phyloP scores from a whole-genome alignment of 2,888 invertebrate species.

The Phytoseiulus persimilis region DNA sequence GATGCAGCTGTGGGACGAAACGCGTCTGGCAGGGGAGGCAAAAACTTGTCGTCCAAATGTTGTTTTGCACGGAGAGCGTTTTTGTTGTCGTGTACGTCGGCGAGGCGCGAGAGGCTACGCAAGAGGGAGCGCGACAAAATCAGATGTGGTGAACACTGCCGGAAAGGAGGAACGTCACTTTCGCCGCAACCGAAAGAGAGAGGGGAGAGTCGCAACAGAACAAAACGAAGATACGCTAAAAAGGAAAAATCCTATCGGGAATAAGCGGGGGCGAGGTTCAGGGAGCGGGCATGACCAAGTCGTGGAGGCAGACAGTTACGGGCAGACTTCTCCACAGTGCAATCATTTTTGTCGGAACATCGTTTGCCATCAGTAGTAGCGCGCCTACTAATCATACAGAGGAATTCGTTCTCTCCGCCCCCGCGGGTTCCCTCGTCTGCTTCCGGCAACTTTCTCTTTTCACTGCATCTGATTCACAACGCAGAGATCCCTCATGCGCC shows the following conservation, averaged over 20 bases:
- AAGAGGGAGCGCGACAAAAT: background rate
- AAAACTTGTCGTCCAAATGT: conserved; percentile 18
- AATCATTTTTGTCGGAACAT: background rate
- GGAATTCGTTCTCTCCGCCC: background rate
- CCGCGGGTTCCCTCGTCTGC: background rate
- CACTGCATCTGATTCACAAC: too few species aligned
- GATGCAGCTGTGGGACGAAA: background rate
- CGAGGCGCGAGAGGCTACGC: background rate
- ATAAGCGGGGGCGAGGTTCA: background rate
- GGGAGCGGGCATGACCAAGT: background rate
- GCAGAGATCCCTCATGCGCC: too few species aligned
- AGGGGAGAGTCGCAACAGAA: background rate
- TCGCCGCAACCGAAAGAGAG: background rate
- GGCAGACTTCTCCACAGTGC: background rate
- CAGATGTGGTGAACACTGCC: background rate
- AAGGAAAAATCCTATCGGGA: background rate
- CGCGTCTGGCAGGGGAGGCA: conserved; percentile 16
- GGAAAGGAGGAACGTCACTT: background rate
- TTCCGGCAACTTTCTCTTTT: too few species aligned
- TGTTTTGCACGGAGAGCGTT: conserved; percentile 30
- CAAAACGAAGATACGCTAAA: background rate
- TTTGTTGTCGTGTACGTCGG: conserved; percentile 1
- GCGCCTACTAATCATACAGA: background rate
- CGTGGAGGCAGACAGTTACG: background rate
- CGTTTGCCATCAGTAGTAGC: background rate